A percentile compares a stretch with the other conserved stretches of the same genome.
Evolutionary conservation across 2,113 vertebrate species (phyloP).

Genomic region (Heliornis fulica): DNA sequence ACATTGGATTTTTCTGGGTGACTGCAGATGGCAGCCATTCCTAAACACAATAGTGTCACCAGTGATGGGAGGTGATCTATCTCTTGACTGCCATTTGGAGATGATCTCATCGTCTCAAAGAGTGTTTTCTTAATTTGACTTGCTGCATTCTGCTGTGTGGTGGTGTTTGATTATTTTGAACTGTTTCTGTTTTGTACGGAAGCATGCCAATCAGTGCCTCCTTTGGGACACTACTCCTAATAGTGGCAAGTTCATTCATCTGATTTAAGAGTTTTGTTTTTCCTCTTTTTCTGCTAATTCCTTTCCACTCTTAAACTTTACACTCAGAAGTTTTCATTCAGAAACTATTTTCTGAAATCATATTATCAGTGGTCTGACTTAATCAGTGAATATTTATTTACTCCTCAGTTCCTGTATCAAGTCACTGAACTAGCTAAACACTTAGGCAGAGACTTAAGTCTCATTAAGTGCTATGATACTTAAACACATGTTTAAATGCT

Average conservation of each 20-base stretch:
- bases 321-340: background rate
- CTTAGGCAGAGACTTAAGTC: background rate
- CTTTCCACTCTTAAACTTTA: background rate
- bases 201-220: background rate
- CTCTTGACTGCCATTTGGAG: background rate
- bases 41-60: background rate
- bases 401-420: background rate
- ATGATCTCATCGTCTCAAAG: background rate
- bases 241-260: background rate
- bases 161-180: background rate
- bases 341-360: background rate
- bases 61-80: background rate
- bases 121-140: background rate
- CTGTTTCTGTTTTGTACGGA: background rate
- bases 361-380: background rate
- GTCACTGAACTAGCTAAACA: background rate
- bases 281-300: slow-evolving; percentile 3
- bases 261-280: background rate
- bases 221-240: background rate
- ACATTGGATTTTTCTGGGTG: background rate
- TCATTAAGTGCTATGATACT: background rate
- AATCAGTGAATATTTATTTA: background rate
- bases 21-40: background rate
- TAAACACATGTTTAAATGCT: background rate
- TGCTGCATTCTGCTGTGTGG: background rate